A percentile compares a stretch with the other conserved stretches of the same genome.
Evolutionary conservation across 1,140 invertebrate species (phyloP).

Genomic region (Scaptomyza graminum): DNA sequence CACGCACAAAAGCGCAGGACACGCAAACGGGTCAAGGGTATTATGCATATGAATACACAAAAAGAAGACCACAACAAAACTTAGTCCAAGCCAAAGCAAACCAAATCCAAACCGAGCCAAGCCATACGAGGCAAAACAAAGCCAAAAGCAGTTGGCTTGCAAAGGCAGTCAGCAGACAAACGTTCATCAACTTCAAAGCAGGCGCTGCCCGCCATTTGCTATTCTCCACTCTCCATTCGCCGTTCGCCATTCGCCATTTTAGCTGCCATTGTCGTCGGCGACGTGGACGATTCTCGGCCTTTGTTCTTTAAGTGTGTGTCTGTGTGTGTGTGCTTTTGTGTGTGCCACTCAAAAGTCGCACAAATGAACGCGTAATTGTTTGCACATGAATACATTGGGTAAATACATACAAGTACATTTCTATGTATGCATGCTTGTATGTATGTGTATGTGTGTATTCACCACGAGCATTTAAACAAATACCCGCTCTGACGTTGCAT

Average conservation of each 20-base stretch:
- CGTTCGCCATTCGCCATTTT: conserved; percentile 42
- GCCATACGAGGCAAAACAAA: conserved; percentile 11
- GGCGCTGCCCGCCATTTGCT: neutral
- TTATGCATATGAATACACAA: conserved; percentile 67
- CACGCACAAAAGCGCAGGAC: conserved; percentile 70
- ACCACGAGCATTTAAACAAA: conserved; percentile 6
- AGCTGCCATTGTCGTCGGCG: conserved; percentile 37
- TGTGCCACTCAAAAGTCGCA: conserved; percentile 63
- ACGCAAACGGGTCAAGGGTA: conserved; percentile 74
- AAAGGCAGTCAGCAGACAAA: conserved; percentile 16
- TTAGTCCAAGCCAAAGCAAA: neutral
- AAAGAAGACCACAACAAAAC: conserved; percentile 29
- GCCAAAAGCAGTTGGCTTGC: conserved; percentile 11
- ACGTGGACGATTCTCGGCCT: conserved; percentile 15
- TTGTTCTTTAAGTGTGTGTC: conserved; percentile 14
- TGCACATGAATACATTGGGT: conserved; percentile 78
- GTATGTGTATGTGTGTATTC: conserved; percentile 1
- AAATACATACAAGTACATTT: conserved; percentile 58
- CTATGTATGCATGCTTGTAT: neutral
- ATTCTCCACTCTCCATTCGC: neutral
- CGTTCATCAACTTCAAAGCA: conserved; percentile 37
- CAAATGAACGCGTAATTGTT: conserved; percentile 81
- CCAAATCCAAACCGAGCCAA: neutral
- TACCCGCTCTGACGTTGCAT: conserved; percentile 33
- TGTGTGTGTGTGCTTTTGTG: conserved; percentile 11